These are phyloP conservation scores for Archaeoteleia sp. DNA, from an alignment of 2,888 invertebrate species.

Conservation along the genomic window DNA sequence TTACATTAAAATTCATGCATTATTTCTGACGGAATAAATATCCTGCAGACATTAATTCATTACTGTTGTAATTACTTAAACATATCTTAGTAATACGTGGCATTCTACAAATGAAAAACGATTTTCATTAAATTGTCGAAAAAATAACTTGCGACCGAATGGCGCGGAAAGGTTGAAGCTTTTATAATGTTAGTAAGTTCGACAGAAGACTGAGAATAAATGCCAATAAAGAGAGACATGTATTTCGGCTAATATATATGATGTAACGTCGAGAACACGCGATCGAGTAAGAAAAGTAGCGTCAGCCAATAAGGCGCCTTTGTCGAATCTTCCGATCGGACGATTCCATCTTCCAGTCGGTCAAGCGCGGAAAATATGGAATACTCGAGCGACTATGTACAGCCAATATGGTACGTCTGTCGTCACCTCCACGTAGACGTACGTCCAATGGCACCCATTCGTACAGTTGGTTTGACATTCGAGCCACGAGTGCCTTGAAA, in stretches of 20 bases:
- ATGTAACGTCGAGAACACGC: conserved; percentile 40
- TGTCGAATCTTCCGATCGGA: conserved; percentile 69
- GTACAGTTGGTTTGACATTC: conserved; percentile 43
- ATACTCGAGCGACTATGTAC: conserved; percentile 66
- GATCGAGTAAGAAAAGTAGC: conserved; percentile 60
- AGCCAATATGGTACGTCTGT: conserved; percentile 59
- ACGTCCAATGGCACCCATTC: conserved; percentile 21
- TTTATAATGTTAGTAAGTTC: conserved; percentile 13
- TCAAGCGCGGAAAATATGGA: conserved; percentile 69
- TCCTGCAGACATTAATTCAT: no score
- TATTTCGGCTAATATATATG: conserved; percentile 30
- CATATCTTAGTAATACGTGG: no score
- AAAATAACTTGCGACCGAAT: conserved; percentile 25
- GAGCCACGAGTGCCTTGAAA: conserved; percentile 47
- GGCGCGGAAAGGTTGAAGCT: conserved; percentile 17
- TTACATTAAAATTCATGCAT: no score
- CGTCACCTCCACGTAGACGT: conserved; percentile 33
- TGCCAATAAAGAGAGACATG: conserved; percentile 42
- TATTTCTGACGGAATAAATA: no score
- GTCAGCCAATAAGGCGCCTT: conserved; percentile 70
- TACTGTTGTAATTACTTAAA: no score
- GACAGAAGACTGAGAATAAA: conserved; percentile 34
- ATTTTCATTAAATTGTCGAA: conserved; percentile 42
- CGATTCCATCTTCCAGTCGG: conserved; percentile 67
- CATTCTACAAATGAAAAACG: conserved; percentile 24